Evolutionary conservation across 2,888 invertebrate species (phyloP), one percentile per base, ranked within the genome.

Genomic region (Thereva nobilitata): DNA sequence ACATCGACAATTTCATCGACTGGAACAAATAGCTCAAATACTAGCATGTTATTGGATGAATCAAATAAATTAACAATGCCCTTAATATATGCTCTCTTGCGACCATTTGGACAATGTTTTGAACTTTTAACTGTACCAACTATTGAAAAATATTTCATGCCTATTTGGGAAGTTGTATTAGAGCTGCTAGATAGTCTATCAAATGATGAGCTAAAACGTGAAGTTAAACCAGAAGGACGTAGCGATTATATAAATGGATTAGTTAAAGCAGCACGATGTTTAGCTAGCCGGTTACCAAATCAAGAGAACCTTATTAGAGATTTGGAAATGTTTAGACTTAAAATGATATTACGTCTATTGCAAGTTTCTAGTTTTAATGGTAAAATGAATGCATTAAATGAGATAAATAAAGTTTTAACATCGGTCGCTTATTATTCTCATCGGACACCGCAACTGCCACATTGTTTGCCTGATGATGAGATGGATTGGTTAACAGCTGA

Each of bases 301-400:
- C 91, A 92, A 77, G 95, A 96, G 75, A 94, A 81, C 74, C 77
- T 87, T 70, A 82, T 86, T 67, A 85, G 86, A 76, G 86, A 89
- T 75, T 84, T 97, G 75, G 97, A 97, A 85, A 93, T 95, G 83
- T 95, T 97, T 85, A 87, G 97, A 74, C 84, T 97, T 73, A 95
- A 96, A 84, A 96, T 97, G 93, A 96, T 97, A 76, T 85, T 97
- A 73, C 82, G 94, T 78, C 88, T 95, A 75, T 83, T 97, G 72
- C 95, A 96, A 86, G 95, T 97, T 80, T 96, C 97, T 35, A 97
- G 97, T 64, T 98, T 97, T 79, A 97, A 97, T 83, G 97, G 97
- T 44, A 97, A 97, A 85, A 98, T 98, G 97, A 97, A 97, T 76
- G 97, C 97, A 34, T 84, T 98, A 71, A 97, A 97, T 81, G 97